Percentiles rank a stretch among this genome's conserved stretches.
These are phyloP conservation scores for Volucella bombylans DNA, from an alignment of 2,888 invertebrate genomes.

Conservation along the genomic window DNA sequence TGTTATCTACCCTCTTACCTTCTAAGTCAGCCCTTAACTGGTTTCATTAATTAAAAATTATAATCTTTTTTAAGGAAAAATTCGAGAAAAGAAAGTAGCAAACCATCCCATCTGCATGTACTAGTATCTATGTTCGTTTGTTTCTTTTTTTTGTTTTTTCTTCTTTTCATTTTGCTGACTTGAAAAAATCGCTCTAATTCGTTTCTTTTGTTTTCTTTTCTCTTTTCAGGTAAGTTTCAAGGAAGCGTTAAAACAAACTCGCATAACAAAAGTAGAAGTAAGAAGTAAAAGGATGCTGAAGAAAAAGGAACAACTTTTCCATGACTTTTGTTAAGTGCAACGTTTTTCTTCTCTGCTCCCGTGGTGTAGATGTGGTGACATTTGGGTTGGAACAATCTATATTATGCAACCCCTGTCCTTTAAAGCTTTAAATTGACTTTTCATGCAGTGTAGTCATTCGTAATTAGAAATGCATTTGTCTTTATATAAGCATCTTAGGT, in stretches of 20 bases:
- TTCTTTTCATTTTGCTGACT: neutral
- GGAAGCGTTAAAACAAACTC: neutral
- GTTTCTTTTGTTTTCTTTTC: slow-evolving; percentile 19
- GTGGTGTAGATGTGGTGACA: neutral
- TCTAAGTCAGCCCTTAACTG: slow-evolving; percentile 24
- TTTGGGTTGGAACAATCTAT: neutral
- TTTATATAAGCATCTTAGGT: no score
- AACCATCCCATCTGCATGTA: neutral
- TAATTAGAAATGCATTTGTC: no score
- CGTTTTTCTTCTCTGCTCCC: neutral
- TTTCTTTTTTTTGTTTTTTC: neutral
- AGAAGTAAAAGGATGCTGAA: neutral
- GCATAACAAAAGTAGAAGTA: slow-evolving; percentile 8
- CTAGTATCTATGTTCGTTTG: neutral
- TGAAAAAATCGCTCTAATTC: slow-evolving; percentile 38
- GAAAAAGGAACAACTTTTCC: slow-evolving; percentile 40
- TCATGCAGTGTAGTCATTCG: no score
- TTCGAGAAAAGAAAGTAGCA: neutral
- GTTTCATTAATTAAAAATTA: slow-evolving; percentile 72
- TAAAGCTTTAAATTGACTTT: slow-evolving; percentile 7
- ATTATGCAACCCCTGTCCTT: neutral
- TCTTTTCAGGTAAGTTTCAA: slow-evolving; percentile 67
- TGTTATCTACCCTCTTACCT: neutral
- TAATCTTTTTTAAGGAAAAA: slow-evolving; percentile 45
- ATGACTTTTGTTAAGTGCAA: slow-evolving; percentile 35